phyloP scores from a whole-genome alignment of 2,888 invertebrate genomes.

The Raillietiella orientalis region DNA sequence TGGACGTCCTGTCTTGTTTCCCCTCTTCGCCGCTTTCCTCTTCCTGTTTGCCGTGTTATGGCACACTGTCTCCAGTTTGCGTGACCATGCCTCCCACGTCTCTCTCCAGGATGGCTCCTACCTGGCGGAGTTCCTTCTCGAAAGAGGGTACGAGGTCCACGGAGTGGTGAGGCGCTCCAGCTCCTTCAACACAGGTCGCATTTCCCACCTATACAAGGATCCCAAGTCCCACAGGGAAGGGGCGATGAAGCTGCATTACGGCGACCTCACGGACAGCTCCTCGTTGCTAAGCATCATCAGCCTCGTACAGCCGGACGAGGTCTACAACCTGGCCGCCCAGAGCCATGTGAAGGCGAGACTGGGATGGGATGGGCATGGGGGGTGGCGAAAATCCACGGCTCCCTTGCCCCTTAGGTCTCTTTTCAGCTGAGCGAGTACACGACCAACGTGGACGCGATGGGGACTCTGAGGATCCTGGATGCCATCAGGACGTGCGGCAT shows the following conservation, averaged over 20 bases:
- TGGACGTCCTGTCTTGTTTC: too few relatives aligned
- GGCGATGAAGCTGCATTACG: constrained; percentile 72
- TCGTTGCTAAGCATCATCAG: constrained; percentile 60
- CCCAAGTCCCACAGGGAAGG: constrained; percentile 40
- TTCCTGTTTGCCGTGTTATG: too few relatives aligned
- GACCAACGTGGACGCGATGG: constrained; percentile 88
- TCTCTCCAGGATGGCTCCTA: constrained; percentile 74
- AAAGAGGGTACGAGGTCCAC: constrained; percentile 78
- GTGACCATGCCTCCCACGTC: too few relatives aligned
- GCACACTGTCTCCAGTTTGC: too few relatives aligned
- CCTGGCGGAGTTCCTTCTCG: constrained; percentile 63
- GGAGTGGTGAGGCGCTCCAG: constrained; percentile 80
- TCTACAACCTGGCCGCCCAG: constrained; percentile 94
- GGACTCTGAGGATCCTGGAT: constrained; percentile 59
- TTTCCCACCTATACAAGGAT: constrained; percentile 79
- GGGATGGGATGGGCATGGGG: constrained; percentile 14
- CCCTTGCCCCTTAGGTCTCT: constrained; percentile 30
- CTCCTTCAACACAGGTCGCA: constrained; percentile 82
- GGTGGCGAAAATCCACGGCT: not conserved
- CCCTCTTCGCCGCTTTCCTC: too few relatives aligned
- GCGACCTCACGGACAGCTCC: constrained; percentile 92
- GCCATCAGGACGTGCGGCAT: constrained; percentile 65
- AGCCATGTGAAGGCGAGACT: constrained; percentile 98
- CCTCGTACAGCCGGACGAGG: constrained; percentile 38
- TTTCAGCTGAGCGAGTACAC: constrained; percentile 97